Evolutionary conservation across 2,797 vertebrate species (phyloP).

Genomic region (Sebastolobus alascanus): DNA sequence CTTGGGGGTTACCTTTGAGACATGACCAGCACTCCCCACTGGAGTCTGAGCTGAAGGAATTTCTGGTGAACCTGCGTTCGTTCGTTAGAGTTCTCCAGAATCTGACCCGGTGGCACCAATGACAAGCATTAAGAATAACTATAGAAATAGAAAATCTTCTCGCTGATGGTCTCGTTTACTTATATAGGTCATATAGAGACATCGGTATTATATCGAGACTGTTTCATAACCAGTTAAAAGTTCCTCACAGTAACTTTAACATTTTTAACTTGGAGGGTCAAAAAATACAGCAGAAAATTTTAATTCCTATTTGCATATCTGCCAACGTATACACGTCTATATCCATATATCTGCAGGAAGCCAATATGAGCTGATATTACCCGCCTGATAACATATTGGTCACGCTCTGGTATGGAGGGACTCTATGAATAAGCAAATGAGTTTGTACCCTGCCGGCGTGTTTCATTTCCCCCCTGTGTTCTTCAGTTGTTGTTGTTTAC

Average conservation of each 20-base stretch:
- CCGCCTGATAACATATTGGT: neutral
- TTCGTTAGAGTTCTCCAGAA: too few relatives aligned
- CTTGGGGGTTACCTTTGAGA: too few relatives aligned
- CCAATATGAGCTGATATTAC: neutral
- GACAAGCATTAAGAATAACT: too few relatives aligned
- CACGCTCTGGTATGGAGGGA: constrained; percentile 16
- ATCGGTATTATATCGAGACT: neutral
- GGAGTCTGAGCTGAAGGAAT: too few relatives aligned
- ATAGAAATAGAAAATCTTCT: neutral
- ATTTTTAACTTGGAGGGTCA: neutral
- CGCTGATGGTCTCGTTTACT: neutral
- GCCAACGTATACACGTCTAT: neutral
- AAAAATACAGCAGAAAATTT: neutral
- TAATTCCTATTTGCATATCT: neutral
- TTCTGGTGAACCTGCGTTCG: too few relatives aligned
- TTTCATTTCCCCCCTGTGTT: constrained; percentile 21
- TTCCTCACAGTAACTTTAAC: neutral
- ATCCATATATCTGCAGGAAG: neutral
- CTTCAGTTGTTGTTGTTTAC: constrained; percentile 22
- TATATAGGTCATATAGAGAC: neutral
- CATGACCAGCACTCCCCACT: too few relatives aligned
- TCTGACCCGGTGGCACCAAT: too few relatives aligned
- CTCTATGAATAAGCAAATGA: constrained; percentile 32
- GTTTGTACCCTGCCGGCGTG: constrained; percentile 20
- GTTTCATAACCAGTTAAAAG: neutral